Percentiles rank a stretch among this genome's conserved stretches.
phyloP scores from a whole-genome alignment of 2,888 invertebrate species.

The Lochmaea capreae region DNA sequence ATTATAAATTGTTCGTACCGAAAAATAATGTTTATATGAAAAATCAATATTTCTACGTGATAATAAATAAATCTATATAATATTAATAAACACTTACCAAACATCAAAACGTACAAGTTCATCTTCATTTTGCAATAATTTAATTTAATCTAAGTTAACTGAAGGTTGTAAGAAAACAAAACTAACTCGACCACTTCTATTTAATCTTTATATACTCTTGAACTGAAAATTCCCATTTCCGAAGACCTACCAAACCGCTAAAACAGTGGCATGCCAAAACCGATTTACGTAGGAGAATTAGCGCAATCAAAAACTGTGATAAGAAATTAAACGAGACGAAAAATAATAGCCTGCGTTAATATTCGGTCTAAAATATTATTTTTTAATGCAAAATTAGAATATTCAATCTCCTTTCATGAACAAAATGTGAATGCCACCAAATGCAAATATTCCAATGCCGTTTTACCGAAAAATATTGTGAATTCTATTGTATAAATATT shows the following conservation, averaged over 20 bases:
- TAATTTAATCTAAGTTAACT: background rate
- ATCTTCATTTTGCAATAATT: constrained; percentile 16
- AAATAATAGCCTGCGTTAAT: too few species aligned
- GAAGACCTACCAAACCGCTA: constrained; percentile 27
- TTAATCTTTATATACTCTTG: constrained; percentile 28
- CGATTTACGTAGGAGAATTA: too few species aligned
- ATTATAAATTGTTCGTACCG: background rate
- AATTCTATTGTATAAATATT: too few species aligned
- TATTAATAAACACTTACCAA: constrained; percentile 21
- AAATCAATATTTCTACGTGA: background rate
- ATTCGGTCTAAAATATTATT: too few species aligned
- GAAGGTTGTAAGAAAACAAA: constrained; percentile 12
- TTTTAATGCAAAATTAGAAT: too few species aligned
- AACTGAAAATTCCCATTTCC: constrained; percentile 30
- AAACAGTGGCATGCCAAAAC: background rate
- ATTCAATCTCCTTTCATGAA: too few species aligned
- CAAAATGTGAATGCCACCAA: too few species aligned
- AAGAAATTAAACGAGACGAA: too few species aligned
- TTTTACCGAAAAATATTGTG: too few species aligned
- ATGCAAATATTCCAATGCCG: too few species aligned
- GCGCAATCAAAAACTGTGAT: too few species aligned
- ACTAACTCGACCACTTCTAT: constrained; percentile 19
- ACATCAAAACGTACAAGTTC: constrained; percentile 6
- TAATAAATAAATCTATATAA: too few species aligned
- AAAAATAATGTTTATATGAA: background rate